Evolutionary conservation across 2,113 vertebrate species (phyloP).

Genomic region (Podarcis muralis): DNA sequence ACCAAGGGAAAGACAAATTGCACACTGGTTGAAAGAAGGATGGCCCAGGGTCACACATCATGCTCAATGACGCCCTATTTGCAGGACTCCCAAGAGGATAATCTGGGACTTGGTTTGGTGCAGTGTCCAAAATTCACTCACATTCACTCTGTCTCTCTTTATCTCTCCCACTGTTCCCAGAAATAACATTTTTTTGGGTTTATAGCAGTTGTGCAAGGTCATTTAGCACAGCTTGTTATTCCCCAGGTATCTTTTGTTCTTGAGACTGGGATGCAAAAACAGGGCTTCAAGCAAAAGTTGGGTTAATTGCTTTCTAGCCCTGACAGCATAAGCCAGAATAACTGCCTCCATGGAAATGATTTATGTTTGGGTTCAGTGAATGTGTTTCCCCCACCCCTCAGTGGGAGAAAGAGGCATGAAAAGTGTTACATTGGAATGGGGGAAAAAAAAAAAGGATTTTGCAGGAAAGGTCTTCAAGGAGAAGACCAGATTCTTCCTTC

Average conservation of each 20-base stretch:
- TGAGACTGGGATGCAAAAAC: background rate
- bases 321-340: rapidly evolving
- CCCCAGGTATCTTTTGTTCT: background rate
- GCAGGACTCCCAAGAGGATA: conserved; percentile 57
- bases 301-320: background rate
- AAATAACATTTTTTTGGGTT: rapidly evolving
- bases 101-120: conserved; percentile 53
- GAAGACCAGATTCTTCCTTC: background rate
- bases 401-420: background rate
- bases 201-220: background rate
- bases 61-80: conserved; percentile 81
- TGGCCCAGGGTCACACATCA: conserved; percentile 79
- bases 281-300: conserved; percentile 10
- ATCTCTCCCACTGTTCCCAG: background rate
- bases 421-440: background rate
- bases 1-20: conserved; percentile 20
- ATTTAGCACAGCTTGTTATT: background rate
- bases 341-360: background rate
- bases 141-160: conserved; percentile 51
- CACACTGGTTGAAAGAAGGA: conserved; percentile 47
- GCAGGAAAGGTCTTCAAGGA: background rate
- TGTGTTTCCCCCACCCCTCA: background rate
- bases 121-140: conserved; percentile 58
- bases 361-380: background rate
- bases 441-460: background rate